Evolutionary conservation across 1,140 invertebrate genomes (phyloP), one percentile per base, ranked within the genome.

Genomic region (Melitaea cinxia): DNA sequence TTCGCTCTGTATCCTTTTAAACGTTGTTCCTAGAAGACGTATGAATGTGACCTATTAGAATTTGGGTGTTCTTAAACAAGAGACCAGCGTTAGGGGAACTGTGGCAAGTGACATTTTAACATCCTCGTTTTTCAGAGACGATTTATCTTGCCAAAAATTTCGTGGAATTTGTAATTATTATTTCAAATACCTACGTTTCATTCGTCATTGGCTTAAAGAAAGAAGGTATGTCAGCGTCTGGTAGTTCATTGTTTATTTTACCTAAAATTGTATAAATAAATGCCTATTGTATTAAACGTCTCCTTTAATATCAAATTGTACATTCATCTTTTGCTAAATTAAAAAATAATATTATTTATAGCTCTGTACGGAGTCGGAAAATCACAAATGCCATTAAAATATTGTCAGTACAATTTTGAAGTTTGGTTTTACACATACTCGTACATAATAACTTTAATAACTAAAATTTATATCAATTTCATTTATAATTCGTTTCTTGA

Each of bases 131-230:
- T 59, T 47, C 17, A 30, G 33, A 62, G 47, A 56, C 24, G 33
- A 53, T 50, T 50, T 30, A 24, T 62, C 57, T 62, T 70, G 68
- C 68, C 68, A 70, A 70, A 54, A 42, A 62, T 37, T 70, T 70
- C 63, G 33, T 26, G 39, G 68, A 70, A 65, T 62, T 59, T 37
- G 50, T 65, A 65, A 65, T 45, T 56, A 35, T 56, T 61, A 52
- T 39, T 61, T 54, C 37, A 50, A 30, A 50, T 60, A 35, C 17
- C 10, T 33, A 30, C 28, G 19, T 35, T 49, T 50, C 47, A 35
- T 60, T 37, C 57, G 57, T 60, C 33, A 60, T 21, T 30, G 49
- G 24, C 28, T 50, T 61, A 23, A 47, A 47, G 14, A 39, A 39
- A n/a, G 12, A 12, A 12, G 14, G 42, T 23, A 47, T 47, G 19